These are phyloP conservation scores for Pseudopleuronectes americanus DNA, from an alignment of 2,797 vertebrate species.

Conservation along the genomic window DNA sequence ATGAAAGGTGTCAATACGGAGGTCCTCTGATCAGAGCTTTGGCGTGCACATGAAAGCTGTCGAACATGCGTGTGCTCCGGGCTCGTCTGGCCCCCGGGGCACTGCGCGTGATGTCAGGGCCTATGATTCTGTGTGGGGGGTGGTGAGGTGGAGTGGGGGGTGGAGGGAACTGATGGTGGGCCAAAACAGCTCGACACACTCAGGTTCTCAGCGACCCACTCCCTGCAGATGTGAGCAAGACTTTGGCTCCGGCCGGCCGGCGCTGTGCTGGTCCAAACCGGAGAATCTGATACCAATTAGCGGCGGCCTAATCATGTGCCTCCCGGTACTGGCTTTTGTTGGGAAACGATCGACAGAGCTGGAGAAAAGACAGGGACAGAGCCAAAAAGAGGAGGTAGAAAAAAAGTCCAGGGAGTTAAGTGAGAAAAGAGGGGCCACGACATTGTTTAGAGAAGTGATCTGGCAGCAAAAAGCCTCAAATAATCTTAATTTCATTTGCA, in stretches of 20 bases:
- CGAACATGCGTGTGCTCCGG: constrained; percentile 49
- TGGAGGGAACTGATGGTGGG: constrained; percentile 61
- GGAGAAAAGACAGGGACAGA: constrained; percentile 43
- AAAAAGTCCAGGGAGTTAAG: constrained; percentile 44
- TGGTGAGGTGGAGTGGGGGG: background rate
- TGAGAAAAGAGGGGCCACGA: constrained; percentile 24
- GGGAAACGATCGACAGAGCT: constrained; percentile 54
- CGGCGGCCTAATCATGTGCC: constrained; percentile 75
- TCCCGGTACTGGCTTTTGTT: constrained; percentile 73
- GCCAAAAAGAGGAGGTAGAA: constrained; percentile 23
- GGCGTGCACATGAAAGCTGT: constrained; percentile 70
- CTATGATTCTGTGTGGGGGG: constrained; percentile 24
- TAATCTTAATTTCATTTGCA: constrained; percentile 54
- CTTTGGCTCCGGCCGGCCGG: constrained; percentile 59
- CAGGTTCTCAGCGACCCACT: constrained; percentile 47
- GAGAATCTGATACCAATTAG: constrained; percentile 85
- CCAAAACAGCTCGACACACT: constrained; percentile 65
- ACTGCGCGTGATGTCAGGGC: constrained; percentile 60
- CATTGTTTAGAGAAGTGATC: constrained; percentile 68
- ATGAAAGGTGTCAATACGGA: constrained; percentile 73
- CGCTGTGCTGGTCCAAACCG: constrained; percentile 72
- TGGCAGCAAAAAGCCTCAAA: constrained; percentile 58
- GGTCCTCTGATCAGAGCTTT: constrained; percentile 71
- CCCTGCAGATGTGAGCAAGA: constrained; percentile 72
- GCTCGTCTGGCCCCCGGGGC: constrained; percentile 43